These are phyloP conservation scores for Monochamus saltuarius DNA, from an alignment of 1,140 invertebrate genomes.

Conservation along the genomic window DNA sequence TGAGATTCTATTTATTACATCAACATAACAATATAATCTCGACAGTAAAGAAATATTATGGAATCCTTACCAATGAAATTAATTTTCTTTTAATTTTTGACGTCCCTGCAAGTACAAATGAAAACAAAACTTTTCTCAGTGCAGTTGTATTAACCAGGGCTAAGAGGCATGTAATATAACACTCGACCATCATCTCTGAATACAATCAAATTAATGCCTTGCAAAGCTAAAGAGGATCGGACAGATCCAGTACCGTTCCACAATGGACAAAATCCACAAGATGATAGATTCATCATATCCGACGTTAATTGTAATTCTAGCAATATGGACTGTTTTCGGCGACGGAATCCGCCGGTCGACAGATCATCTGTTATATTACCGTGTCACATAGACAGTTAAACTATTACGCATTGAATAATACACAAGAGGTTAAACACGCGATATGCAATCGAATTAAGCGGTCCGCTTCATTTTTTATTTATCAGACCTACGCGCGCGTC, in stretches of 20 bases:
- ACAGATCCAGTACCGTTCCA: slow-evolving; percentile 36
- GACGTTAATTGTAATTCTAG: slow-evolving; percentile 39
- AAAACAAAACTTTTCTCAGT: neutral
- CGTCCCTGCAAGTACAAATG: neutral
- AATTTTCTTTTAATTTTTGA: too few relatives aligned
- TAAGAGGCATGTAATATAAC: neutral
- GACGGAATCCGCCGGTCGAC: slow-evolving; percentile 8
- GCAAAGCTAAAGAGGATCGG: slow-evolving; percentile 35
- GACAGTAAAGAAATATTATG: too few relatives aligned
- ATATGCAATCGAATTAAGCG: too few relatives aligned
- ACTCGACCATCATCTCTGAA: too few relatives aligned
- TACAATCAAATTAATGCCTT: too few relatives aligned
- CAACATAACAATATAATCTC: too few relatives aligned
- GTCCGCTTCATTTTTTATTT: too few relatives aligned
- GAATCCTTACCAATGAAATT: too few relatives aligned
- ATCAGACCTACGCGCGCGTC: too few relatives aligned
- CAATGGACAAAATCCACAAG: slow-evolving; percentile 41
- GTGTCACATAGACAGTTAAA: slow-evolving; percentile 16
- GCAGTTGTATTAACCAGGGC: neutral
- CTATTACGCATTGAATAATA: slow-evolving; percentile 17
- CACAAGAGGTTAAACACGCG: neutral
- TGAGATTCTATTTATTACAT: too few relatives aligned
- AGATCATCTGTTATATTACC: slow-evolving; percentile 18
- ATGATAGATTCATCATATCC: slow-evolving; percentile 43
- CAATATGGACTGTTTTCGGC: slow-evolving; percentile 14